Evolutionary conservation across 2,797 vertebrate genomes (phyloP).

Genomic region (Xyrichtys novacula): DNA sequence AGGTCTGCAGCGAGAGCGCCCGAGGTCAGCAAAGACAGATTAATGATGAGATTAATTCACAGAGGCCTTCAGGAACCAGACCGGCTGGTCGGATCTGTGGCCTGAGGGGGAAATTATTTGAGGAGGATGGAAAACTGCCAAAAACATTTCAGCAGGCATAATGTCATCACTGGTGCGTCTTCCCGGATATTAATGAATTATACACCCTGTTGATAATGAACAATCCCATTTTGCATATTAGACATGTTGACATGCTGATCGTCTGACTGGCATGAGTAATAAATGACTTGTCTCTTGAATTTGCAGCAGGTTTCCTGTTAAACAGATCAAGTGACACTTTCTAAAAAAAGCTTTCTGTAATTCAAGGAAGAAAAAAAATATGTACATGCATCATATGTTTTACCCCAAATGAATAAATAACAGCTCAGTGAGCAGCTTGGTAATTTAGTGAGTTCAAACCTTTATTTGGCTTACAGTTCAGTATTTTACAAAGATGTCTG

Average conservation of each 20-base stretch:
- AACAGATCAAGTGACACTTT: background rate
- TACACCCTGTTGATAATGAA: background rate
- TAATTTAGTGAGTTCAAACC: too few species aligned
- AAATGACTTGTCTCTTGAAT: background rate
- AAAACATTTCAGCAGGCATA: background rate
- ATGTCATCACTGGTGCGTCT: constrained; percentile 4
- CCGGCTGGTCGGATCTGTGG: constrained; percentile 23
- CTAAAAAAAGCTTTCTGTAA: background rate
- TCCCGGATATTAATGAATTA: constrained; percentile 7
- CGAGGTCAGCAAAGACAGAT: constrained; percentile 26
- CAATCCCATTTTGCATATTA: background rate
- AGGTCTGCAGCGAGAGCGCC: constrained; percentile 10
- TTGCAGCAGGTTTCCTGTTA: background rate
- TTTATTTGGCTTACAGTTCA: too few species aligned
- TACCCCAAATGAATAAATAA: background rate
- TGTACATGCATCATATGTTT: background rate
- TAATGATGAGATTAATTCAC: constrained; percentile 37
- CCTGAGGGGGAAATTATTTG: constrained; percentile 30
- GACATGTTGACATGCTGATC: background rate
- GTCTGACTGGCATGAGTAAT: background rate
- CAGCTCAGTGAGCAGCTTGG: too few species aligned
- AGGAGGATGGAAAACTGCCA: constrained; percentile 21
- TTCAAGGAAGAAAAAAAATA: background rate
- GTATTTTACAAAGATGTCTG: too few species aligned
- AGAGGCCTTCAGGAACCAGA: constrained; percentile 41